Evolutionary conservation across 2,888 invertebrate species (phyloP).

Genomic region (Gymnocheta viridis): DNA sequence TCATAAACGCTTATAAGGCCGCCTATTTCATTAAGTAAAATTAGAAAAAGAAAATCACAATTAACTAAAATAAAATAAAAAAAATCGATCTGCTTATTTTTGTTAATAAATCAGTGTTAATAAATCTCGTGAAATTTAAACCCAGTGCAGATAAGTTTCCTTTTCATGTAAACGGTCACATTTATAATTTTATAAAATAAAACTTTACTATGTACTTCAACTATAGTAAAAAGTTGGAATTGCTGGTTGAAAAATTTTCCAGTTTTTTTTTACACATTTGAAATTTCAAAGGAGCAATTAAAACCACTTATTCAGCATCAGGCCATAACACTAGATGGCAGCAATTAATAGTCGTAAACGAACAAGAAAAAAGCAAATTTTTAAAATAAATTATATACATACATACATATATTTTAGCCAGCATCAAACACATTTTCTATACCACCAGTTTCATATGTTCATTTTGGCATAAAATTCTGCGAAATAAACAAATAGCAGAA

Average conservation of each 20-base stretch:
- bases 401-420: neutral
- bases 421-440: constrained; percentile 31
- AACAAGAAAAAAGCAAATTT: constrained; percentile 50
- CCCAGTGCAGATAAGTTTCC: too few relatives aligned
- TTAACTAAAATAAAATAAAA: too few relatives aligned
- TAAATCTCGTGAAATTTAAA: too few relatives aligned
- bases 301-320: constrained; percentile 40
- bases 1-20: too few relatives aligned
- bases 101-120: too few relatives aligned
- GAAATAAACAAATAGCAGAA: neutral
- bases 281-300: constrained; percentile 61
- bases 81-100: too few relatives aligned
- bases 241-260: neutral
- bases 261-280: neutral
- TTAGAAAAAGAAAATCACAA: too few relatives aligned
- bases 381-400: constrained; percentile 36
- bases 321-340: constrained; percentile 9
- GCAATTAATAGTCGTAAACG: neutral
- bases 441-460: constrained; percentile 48
- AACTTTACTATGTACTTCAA: too few relatives aligned
- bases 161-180: too few relatives aligned
- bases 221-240: neutral
- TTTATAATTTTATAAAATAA: too few relatives aligned
- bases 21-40: too few relatives aligned
- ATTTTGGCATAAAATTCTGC: constrained; percentile 42